Conservation (phyloP, 2,113 vertebrate species). For the Bubo blakistoni region DNA sequence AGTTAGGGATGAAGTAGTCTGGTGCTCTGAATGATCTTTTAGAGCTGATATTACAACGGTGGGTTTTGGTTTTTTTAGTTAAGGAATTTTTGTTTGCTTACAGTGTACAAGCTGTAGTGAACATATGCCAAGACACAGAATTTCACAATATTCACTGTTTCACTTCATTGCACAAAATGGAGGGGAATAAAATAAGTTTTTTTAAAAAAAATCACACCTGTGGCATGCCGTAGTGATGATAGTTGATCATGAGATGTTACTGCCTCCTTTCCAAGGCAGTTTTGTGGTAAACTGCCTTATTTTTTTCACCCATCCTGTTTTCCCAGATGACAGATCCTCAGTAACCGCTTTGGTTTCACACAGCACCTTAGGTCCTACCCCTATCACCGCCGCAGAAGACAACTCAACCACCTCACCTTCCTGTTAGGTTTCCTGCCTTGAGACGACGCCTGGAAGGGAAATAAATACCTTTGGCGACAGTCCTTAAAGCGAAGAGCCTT, state of each 20-base stretch:
- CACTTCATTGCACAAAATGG: neutral
- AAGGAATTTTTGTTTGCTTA: neutral
- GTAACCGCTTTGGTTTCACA: neutral
- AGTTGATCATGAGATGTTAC: neutral
- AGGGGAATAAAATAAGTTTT: neutral
- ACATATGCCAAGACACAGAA: no score
- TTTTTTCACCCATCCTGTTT: neutral
- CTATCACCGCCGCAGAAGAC: no score
- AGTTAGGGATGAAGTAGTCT: neutral
- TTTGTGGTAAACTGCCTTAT: neutral
- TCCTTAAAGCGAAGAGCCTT: no score
- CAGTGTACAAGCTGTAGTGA: neutral
- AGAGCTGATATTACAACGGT: neutral
- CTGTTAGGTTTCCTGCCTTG: neutral
- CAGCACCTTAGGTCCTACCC: no score
- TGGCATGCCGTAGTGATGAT: accelerated
- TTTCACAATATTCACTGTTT: neutral
- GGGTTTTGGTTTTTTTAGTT: neutral
- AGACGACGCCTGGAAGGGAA: neutral
- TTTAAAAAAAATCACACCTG: neutral
- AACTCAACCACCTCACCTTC: neutral
- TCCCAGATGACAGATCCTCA: no score
- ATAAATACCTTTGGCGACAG: neutral
- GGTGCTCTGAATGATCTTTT: neutral
- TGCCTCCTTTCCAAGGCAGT: no score